Evolutionary conservation across 2,888 invertebrate species (phyloP), one percentile per base, ranked within the genome.

Genomic region (Eupithecia vulgata): DNA sequence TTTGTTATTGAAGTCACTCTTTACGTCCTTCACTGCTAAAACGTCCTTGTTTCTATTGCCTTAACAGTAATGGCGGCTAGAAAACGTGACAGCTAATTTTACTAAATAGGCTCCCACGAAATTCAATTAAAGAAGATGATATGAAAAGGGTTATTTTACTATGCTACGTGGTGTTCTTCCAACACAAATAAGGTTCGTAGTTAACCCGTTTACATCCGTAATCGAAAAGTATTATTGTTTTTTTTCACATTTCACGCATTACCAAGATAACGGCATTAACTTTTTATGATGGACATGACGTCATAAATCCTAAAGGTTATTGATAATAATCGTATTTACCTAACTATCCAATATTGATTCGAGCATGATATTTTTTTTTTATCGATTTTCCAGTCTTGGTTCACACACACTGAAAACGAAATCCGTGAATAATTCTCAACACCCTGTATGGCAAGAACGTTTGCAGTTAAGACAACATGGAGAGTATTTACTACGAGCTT

Each of bases 361-460:
- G 1, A 25, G 25, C n/a, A n/a, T 52, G 3, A 52, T 52, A 0
- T 21, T 21, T 48, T n/a, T 21, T 59, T 59, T 21, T 48, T n/a
- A 48, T 52, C 7, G 48, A 21, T 57, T 34, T 61, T 34, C 76
- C 75, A 94, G 93, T 40, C 83, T 93, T 77, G 94, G 93, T 1
- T 78, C 85, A 37, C 90, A 91, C 78, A 83, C 84, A 10, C 80
- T 83, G 21, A 92, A 88, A 81, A 90, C 93, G 1, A 93, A 93
- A 75, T 82, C 86, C 10, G 89, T 89, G 4, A 72, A 81, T 8
- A 87, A 83, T 72, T 83, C 82, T 5, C 80, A 81, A 7, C 87
- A 88, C 5, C 91, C 92, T 7, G 85, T 88, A 81, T 94, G 94
- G 94, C 83, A 88, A 10, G 91, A 94, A 74, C 81, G 88, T 42